Conservation (phyloP, 2,888 invertebrate genomes). For the Pseudoips prasinana region DNA sequence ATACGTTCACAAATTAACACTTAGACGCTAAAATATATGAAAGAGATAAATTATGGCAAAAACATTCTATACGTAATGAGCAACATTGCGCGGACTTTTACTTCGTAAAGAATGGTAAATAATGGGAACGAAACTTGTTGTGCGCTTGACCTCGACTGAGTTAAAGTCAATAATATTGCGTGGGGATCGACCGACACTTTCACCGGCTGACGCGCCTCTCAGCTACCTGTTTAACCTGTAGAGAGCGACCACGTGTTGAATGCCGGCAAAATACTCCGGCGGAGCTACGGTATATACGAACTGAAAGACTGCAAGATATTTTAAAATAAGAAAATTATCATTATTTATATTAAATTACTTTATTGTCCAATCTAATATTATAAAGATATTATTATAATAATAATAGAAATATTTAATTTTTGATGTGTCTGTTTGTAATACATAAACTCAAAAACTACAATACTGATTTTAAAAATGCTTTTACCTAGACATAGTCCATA, state of each 20-base stretch:
- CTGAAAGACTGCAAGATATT: too few species aligned
- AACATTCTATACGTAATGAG: conserved; percentile 15
- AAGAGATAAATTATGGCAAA: conserved; percentile 1
- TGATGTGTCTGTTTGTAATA: too few species aligned
- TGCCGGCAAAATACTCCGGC: conserved; percentile 8
- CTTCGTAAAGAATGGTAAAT: conserved; percentile 61
- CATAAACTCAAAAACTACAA: too few species aligned
- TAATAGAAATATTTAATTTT: too few species aligned
- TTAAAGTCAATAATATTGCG: conserved; percentile 50
- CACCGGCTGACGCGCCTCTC: conserved; percentile 42
- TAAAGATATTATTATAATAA: too few species aligned
- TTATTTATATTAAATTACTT: too few species aligned
- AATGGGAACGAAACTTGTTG: conserved; percentile 63
- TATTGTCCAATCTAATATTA: too few species aligned
- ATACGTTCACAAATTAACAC: conserved; percentile 1
- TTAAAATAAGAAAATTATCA: too few species aligned
- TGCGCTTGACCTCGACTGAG: conserved; percentile 61
- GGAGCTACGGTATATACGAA: too few species aligned
- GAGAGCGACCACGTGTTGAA: conserved; percentile 34
- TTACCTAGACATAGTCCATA: too few species aligned
- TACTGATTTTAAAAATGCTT: too few species aligned
- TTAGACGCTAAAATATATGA: not conserved
- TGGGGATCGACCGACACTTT: conserved; percentile 59
- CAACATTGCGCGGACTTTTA: conserved; percentile 52
- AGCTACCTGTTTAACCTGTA: conserved; percentile 22